phyloP scores from a whole-genome alignment of 1,140 invertebrate genomes.

The Drosophila arawakana region DNA sequence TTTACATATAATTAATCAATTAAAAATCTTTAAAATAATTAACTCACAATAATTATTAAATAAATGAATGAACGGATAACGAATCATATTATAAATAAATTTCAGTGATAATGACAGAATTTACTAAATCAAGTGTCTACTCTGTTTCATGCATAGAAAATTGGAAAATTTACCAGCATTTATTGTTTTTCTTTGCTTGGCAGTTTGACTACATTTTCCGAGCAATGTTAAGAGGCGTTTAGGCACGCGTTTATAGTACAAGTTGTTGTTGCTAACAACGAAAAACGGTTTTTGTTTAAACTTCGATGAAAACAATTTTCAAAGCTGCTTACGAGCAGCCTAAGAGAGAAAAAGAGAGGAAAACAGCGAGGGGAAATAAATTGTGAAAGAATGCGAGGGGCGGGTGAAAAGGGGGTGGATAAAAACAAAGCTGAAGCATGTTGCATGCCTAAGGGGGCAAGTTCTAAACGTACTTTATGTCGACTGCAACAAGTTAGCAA shows the following conservation, averaged over 20 bases:
- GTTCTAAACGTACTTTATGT: slow-evolving; percentile 44
- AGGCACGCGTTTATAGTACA: slow-evolving; percentile 23
- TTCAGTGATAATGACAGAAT: too few species aligned
- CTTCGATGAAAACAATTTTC: slow-evolving; percentile 74
- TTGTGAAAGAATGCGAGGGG: background rate
- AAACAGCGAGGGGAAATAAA: too few species aligned
- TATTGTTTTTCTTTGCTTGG: slow-evolving; percentile 18
- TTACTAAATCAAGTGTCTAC: background rate
- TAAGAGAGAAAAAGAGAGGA: background rate
- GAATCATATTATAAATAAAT: too few species aligned
- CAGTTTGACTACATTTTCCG: slow-evolving; percentile 19
- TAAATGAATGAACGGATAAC: too few species aligned
- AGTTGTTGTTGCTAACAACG: slow-evolving; percentile 46
- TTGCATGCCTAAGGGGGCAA: slow-evolving; percentile 39
- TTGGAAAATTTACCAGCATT: background rate
- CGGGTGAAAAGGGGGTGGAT: background rate
- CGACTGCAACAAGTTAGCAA: slow-evolving; percentile 71
- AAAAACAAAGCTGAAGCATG: slow-evolving; percentile 13
- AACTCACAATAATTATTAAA: too few species aligned
- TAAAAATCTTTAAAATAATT: too few species aligned
- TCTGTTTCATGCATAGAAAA: background rate
- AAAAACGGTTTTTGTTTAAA: slow-evolving; percentile 64
- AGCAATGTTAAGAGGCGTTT: slow-evolving; percentile 49
- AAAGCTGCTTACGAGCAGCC: slow-evolving; percentile 48
- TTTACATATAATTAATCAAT: too few species aligned